Evolutionary conservation across 2,113 vertebrate genomes (phyloP).

Genomic region (Potamarius usumacintae): DNA sequence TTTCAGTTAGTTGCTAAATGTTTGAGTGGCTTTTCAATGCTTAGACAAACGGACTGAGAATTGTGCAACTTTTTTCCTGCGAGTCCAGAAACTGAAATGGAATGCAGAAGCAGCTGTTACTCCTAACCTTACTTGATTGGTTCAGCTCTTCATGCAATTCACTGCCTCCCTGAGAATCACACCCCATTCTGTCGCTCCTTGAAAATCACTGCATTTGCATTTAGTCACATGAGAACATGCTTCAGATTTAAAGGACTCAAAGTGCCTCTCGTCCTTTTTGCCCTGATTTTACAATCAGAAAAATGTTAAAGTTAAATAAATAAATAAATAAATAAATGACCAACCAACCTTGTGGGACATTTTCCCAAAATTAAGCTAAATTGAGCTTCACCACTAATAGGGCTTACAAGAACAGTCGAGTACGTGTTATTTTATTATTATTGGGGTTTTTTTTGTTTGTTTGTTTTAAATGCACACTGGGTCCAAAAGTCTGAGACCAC

Average conservation of each 20-base stretch:
- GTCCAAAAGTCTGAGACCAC: too few relatives aligned
- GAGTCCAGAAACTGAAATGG: constrained; percentile 15
- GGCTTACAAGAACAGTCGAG: background rate
- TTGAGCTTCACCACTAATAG: background rate
- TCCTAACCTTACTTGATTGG: constrained; percentile 42
- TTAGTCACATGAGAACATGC: constrained; percentile 31
- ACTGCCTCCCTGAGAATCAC: constrained; percentile 32
- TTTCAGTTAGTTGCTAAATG: background rate
- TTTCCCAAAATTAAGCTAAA: background rate
- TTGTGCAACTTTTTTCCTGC: background rate
- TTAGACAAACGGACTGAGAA: background rate
- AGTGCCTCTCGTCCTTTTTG: constrained; percentile 26
- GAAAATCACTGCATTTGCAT: constrained; percentile 42
- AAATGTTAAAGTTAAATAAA: constrained; percentile 1
- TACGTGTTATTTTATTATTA: background rate
- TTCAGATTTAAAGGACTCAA: constrained; percentile 7
- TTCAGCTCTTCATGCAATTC: constrained; percentile 34
- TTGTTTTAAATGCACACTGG: too few relatives aligned
- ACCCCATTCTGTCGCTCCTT: constrained; percentile 30
- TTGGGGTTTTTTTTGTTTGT: too few relatives aligned
- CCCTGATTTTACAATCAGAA: constrained; percentile 17
- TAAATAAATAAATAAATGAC: background rate
- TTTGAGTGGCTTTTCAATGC: background rate
- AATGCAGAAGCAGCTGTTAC: constrained; percentile 33
- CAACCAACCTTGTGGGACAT: background rate